Evolutionary conservation across 2,888 invertebrate species (phyloP).

Genomic region (Sphinx pinastri): DNA sequence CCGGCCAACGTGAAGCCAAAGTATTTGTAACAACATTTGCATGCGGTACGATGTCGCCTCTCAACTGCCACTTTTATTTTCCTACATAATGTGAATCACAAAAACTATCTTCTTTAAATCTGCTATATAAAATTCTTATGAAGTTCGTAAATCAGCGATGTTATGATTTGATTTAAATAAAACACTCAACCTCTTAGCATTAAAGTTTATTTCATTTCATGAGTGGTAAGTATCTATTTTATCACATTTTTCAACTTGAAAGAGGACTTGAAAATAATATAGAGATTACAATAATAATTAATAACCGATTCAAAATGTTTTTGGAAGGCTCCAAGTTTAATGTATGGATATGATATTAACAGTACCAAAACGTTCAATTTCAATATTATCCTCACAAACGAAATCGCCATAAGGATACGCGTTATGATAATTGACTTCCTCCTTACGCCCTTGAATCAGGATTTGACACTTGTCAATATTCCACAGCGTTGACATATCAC

Average conservation of each 20-base stretch:
- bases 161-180: not conserved
- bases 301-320: no score
- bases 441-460: constrained; percentile 15
- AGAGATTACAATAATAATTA: no score
- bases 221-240: no score
- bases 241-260: no score
- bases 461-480: constrained; percentile 44
- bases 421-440: constrained; percentile 6
- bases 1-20: not conserved
- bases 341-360: not conserved
- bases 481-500: constrained; percentile 43
- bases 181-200: not conserved
- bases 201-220: no score
- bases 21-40: constrained; percentile 6
- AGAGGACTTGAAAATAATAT: no score
- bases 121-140: no score
- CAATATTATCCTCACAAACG: constrained; percentile 7
- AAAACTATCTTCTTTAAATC: not conserved
- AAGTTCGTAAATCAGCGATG: no score
- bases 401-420: constrained; percentile 17
- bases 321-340: no score
- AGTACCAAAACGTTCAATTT: not conserved
- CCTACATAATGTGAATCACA: not conserved
- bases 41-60: not conserved
- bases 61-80: not conserved